These are phyloP conservation scores for Cheirogaleus major DNA, from an alignment of 2,797 vertebrate species.

Conservation along the genomic window DNA sequence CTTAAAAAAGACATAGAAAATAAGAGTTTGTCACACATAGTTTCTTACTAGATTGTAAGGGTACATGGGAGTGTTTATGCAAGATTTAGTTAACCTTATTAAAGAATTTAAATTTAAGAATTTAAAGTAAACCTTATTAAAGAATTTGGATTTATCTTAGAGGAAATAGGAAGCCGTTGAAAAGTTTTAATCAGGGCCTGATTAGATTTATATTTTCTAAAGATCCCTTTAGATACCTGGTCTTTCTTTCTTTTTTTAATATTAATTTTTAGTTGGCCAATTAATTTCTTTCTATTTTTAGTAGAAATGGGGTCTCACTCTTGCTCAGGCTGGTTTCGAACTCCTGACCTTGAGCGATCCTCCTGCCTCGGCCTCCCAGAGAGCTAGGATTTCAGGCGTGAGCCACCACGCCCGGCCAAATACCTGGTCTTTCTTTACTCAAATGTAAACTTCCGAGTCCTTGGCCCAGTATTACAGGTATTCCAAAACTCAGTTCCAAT, in stretches of 20 bases:
- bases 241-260: background rate
- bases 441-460: background rate
- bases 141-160: slow-evolving; percentile 15
- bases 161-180: background rate
- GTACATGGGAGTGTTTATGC: background rate
- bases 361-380: too few relatives aligned
- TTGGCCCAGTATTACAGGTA: background rate
- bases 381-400: too few relatives aligned
- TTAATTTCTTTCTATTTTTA: too few relatives aligned
- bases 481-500: slow-evolving; percentile 1
- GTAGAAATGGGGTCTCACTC: too few relatives aligned
- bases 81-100: background rate
- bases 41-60: background rate
- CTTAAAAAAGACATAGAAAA: background rate
- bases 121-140: background rate
- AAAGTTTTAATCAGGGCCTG: background rate
- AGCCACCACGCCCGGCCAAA: background rate
- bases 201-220: background rate
- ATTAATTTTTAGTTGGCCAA: too few relatives aligned
- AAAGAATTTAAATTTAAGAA: background rate
- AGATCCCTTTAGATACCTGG: background rate
- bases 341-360: too few relatives aligned
- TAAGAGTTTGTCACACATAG: background rate
- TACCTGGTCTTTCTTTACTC: background rate
- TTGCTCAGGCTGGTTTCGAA: too few relatives aligned